Conservation (phyloP, 2,888 invertebrate species). For the Epinotia brunnichana region DNA sequence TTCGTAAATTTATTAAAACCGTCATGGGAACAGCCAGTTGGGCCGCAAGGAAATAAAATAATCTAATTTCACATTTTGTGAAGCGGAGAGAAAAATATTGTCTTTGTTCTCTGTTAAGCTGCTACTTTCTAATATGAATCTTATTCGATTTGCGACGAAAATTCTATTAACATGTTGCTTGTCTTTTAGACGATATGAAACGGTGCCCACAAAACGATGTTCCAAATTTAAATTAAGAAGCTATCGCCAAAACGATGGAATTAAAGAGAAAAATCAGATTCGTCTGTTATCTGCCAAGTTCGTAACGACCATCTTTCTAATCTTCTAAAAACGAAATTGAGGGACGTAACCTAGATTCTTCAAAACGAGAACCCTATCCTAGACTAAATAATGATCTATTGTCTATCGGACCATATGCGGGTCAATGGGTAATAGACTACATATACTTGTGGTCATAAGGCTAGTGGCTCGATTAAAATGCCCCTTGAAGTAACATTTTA, state of each 20-base stretch:
- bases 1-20: constrained; percentile 29
- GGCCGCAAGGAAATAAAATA: constrained; percentile 2
- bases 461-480: neutral
- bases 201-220: neutral
- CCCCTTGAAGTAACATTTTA: neutral
- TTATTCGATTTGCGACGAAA: neutral
- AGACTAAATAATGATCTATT: neutral
- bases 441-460: neutral
- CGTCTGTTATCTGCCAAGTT: constrained; percentile 4
- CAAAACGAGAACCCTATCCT: neutral
- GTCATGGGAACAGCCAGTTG: constrained; percentile 37
- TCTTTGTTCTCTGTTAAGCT: constrained; percentile 17
- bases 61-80: constrained; percentile 1
- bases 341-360: neutral
- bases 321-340: neutral
- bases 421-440: neutral
- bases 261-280: neutral
- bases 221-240: neutral
- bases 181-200: neutral
- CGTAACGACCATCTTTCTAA: neutral
- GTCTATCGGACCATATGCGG: neutral
- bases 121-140: constrained; percentile 5
- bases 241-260: neutral
- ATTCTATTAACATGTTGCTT: neutral
- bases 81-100: neutral